These are phyloP conservation scores for Gerris buenoi DNA, from an alignment of 1,140 invertebrate genomes.

Conservation along the genomic window DNA sequence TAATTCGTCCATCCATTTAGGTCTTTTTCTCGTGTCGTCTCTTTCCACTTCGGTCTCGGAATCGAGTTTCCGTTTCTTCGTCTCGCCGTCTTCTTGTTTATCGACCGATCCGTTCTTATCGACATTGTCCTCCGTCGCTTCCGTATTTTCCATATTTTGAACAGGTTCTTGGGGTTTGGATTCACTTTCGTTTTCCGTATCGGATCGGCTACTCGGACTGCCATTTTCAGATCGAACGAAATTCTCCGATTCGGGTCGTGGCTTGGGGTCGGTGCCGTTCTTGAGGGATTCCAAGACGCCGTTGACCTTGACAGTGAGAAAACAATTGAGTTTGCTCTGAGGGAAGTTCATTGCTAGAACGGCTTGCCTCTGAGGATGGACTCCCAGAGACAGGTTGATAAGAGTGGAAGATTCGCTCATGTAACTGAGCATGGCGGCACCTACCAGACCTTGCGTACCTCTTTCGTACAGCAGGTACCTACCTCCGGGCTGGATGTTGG, in stretches of 20 bases:
- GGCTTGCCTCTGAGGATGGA: slow-evolving; percentile 56
- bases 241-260: neutral
- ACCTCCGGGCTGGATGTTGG: slow-evolving; percentile 61
- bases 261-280: neutral
- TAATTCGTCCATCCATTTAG: slow-evolving; percentile 48
- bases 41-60: neutral
- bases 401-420: slow-evolving; percentile 46
- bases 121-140: slow-evolving; percentile 21
- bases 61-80: slow-evolving; percentile 7
- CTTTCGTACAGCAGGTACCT: slow-evolving; percentile 76
- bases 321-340: slow-evolving; percentile 44
- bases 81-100: slow-evolving; percentile 8
- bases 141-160: slow-evolving; percentile 12
- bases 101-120: neutral
- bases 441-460: slow-evolving; percentile 62
- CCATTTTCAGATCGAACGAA: neutral
- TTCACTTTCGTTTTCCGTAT: neutral
- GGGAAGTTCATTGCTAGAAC: slow-evolving; percentile 61
- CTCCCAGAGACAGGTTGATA: slow-evolving; percentile 64
- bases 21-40: slow-evolving; percentile 32
- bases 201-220: neutral
- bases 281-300: slow-evolving; percentile 3
- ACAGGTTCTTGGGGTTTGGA: neutral
- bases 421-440: slow-evolving; percentile 61
- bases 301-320: slow-evolving; percentile 50